A percentile compares a stretch with the other conserved stretches of the same genome.
phyloP scores from a whole-genome alignment of 2,113 vertebrate genomes.

The Thomomys bottae region DNA sequence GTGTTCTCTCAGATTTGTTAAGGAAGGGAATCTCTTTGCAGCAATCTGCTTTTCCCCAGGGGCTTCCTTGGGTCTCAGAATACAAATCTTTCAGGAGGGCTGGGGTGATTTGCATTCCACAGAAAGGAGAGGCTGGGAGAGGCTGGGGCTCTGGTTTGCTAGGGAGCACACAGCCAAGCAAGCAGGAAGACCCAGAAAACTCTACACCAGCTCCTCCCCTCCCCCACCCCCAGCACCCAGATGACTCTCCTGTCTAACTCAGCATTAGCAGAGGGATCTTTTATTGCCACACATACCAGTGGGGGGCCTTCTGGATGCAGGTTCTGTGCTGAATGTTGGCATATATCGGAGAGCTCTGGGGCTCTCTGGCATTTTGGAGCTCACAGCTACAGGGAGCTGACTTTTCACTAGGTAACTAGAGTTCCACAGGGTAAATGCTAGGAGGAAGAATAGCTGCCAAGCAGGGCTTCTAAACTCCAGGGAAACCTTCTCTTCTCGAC shows the following conservation, averaged over 20 bases:
- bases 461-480: not conserved
- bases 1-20: no score
- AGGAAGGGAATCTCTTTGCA: not conserved
- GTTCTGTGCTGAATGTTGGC: accelerated
- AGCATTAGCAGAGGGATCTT: not conserved
- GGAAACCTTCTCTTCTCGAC: not conserved
- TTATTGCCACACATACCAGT: not conserved
- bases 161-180: not conserved
- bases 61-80: not conserved
- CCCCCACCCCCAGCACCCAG: not conserved
- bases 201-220: not conserved
- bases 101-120: slow-evolving; percentile 48
- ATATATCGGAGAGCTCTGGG: not conserved
- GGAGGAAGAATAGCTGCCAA: not conserved
- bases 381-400: not conserved
- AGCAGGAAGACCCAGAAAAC: slow-evolving; percentile 8
- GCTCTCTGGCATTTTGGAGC: not conserved
- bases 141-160: slow-evolving; percentile 32
- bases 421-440: not conserved
- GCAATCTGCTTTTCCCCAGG: not conserved
- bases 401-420: not conserved
- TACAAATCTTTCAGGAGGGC: not conserved
- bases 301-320: no score
- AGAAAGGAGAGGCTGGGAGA: slow-evolving; percentile 55
- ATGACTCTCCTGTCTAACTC: not conserved